Base-by-base conservation (phyloP, 2,888 invertebrate genomes). In the Operophtera brumata region DNA sequence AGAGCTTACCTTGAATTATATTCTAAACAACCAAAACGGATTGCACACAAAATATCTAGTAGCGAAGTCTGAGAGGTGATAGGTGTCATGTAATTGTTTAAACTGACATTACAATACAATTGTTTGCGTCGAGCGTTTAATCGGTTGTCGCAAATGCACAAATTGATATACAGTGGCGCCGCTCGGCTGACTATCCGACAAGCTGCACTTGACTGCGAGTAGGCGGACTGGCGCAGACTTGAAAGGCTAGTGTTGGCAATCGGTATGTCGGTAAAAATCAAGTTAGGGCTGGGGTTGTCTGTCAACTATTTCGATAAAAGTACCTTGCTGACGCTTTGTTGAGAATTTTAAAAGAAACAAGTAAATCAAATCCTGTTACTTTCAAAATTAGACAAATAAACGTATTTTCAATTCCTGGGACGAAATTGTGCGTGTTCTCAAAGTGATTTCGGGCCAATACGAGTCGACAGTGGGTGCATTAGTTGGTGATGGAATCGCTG, bases 391-490 rank as follows among this genome's bases (percentile, higher is more conserved):
- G n/a, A n/a, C n/a, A n/a, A n/a, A n/a, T n/a, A n/a, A n/a, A n/a
- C n/a, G n/a, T n/a, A n/a, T 85, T 87, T 86, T 87, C 82, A 81
- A 80, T 70, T 80, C 79, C 81, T 80, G 78, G 65, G 77, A 76
- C 75, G 69, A 67, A 76, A 72, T 74, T 71, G 69, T 71, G 73
- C 69, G 71, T 72, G 74, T 80, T 79, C 67, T 65, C 66, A 73
- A 81, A 85, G 80, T 79, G 82, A 86, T 85, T 84, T 80, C 72
- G 69, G 65, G 71, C 63, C 71, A 67, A 64, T 64, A 63, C 59
- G 46, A 54, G n/a, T 50, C 47, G 54, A 68, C 69, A 69, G 69
- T 72, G 64, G 65, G 47, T 67, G 57, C 57, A 67, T 62, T 67
- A 65, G 66, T 64, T 69, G 55, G 65, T 61, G 60, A 57, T 62